Conservation (phyloP, 2,888 invertebrate genomes). For the Clusia tigrina region DNA sequence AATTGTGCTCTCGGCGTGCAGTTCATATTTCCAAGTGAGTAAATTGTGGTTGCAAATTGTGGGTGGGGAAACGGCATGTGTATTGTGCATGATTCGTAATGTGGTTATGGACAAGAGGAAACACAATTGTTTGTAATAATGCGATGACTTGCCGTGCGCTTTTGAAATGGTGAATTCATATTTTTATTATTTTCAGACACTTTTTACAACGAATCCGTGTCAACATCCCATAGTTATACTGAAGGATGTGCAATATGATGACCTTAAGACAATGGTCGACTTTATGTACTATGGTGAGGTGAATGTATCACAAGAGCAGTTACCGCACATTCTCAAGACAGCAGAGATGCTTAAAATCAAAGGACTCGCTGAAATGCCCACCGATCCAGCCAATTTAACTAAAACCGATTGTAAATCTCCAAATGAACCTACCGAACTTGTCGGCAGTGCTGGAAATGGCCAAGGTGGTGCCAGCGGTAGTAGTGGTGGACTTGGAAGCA, state of each 20-base stretch:
- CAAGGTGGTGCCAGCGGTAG: slow-evolving; percentile 42
- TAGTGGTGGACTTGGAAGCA: slow-evolving; percentile 43
- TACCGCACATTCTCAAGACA: slow-evolving; percentile 81
- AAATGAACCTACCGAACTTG: slow-evolving; percentile 65
- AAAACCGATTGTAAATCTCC: slow-evolving; percentile 73
- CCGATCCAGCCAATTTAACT: slow-evolving; percentile 76
- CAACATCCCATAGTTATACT: slow-evolving; percentile 89
- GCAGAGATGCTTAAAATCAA: slow-evolving; percentile 89
- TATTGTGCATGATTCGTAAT: no score
- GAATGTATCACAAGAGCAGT: slow-evolving; percentile 87
- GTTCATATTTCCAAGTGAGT: slow-evolving; percentile 88
- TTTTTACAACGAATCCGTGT: slow-evolving; percentile 86
- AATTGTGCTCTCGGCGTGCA: slow-evolving; percentile 89
- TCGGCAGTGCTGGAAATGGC: slow-evolving; percentile 57
- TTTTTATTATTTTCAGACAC: slow-evolving; percentile 63
- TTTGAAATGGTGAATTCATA: background rate
- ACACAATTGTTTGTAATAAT: no score
- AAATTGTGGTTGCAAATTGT: slow-evolving; percentile 1
- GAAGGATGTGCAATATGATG: slow-evolving; percentile 86
- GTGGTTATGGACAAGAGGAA: no score
- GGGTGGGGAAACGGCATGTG: no score
- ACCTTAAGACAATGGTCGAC: slow-evolving; percentile 87
- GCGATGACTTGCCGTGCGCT: background rate
- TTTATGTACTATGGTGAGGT: slow-evolving; percentile 95
- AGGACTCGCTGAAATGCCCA: slow-evolving; percentile 87